Conservation (phyloP, 2,888 invertebrate species). For the Eristalis arbustorum region DNA sequence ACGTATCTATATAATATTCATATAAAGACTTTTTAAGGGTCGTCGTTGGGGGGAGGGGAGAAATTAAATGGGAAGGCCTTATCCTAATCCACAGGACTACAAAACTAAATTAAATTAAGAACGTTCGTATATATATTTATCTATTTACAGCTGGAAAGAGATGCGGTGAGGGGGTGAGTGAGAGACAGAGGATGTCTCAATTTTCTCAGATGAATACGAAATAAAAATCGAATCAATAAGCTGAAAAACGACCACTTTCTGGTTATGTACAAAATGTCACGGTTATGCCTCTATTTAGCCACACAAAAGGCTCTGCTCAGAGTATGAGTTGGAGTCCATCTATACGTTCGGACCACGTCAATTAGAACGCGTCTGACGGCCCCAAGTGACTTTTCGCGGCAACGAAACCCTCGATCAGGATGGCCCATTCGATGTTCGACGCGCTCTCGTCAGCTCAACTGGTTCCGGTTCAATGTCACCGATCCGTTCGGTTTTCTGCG, state of each 20-base stretch:
- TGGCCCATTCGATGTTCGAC: slow-evolving; percentile 50
- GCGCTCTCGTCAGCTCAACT: slow-evolving; percentile 25
- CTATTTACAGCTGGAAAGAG: background rate
- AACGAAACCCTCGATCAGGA: slow-evolving; percentile 41
- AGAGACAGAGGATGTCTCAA: background rate
- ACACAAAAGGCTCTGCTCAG: background rate
- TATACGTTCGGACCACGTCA: background rate
- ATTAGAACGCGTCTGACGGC: background rate
- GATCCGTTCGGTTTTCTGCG: slow-evolving; percentile 12
- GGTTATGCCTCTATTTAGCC: background rate
- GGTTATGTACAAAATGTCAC: background rate
- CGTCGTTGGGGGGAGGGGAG: background rate
- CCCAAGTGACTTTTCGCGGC: slow-evolving; percentile 39
- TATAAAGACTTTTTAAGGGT: background rate
- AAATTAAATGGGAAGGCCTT: slow-evolving; percentile 7
- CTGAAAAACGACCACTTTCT: background rate
- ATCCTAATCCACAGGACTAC: slow-evolving; percentile 45
- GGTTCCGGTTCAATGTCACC: slow-evolving; percentile 1
- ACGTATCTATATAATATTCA: background rate
- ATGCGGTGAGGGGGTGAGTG: background rate
- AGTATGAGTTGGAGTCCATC: background rate
- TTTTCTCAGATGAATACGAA: background rate
- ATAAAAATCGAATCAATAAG: too few species aligned
- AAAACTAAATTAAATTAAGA: slow-evolving; percentile 23
- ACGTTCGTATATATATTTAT: slow-evolving; percentile 42